These are phyloP conservation scores for Pocota personata DNA, from an alignment of 2,888 invertebrate species.

Conservation along the genomic window DNA sequence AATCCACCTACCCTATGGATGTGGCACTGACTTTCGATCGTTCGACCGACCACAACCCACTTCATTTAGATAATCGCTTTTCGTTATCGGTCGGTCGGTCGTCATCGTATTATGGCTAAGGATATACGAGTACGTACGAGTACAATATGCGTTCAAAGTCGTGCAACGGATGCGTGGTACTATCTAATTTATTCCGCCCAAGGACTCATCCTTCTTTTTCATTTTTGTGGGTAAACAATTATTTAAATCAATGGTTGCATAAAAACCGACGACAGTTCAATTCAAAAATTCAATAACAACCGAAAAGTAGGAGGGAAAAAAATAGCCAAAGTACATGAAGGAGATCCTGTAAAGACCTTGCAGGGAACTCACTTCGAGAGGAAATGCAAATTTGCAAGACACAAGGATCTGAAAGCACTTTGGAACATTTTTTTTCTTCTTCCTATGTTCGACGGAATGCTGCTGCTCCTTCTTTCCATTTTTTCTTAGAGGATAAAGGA, in stretches of 20 bases:
- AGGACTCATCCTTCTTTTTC: constrained; percentile 5
- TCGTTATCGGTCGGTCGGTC: constrained; percentile 21
- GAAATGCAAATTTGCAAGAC: constrained; percentile 68
- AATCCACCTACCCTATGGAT: constrained; percentile 16
- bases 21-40: constrained; percentile 15
- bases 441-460: constrained; percentile 42
- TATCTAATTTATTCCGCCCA: constrained; percentile 58
- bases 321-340: constrained; percentile 8
- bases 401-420: constrained; percentile 58
- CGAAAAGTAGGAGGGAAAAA: background rate
- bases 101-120: background rate
- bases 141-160: constrained; percentile 26
- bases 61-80: constrained; percentile 67
- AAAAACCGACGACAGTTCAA: constrained; percentile 56
- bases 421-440: constrained; percentile 20
- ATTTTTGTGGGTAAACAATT: constrained; percentile 36
- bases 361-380: background rate
- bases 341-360: constrained; percentile 10
- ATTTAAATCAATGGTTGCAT: constrained; percentile 59
- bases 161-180: constrained; percentile 8
- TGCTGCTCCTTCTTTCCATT: background rate
- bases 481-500: constrained; percentile 38
- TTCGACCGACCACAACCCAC: constrained; percentile 45
- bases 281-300: constrained; percentile 49
- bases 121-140: background rate